Base-by-base conservation (phyloP, 2,113 vertebrate species). In the Amazona guildingii region DNA sequence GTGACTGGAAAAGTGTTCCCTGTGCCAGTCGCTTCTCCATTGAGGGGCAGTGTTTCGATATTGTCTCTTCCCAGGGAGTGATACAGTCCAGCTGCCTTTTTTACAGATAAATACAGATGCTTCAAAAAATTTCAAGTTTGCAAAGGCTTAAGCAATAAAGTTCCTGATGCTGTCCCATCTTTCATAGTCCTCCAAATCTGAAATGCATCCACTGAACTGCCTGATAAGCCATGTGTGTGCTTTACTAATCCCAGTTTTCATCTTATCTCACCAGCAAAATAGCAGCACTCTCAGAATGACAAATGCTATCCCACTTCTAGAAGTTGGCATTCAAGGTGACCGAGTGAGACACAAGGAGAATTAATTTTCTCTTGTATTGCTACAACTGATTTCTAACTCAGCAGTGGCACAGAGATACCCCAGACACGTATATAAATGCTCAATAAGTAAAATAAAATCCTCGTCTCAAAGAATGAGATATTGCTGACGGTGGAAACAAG, bases 251-350 rank as follows among this genome's bases (percentile, higher is more conserved):
- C 48, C 21, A 48, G 59, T 63, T 73, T 86, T 72, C 69, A 77
- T 68, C 79, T 96, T 87, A 86, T 70, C 86, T 88, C 4, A 0
- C 27, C 15, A 28, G 84, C n/a, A 79, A 83, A 91, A 84, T 2
- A 82, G 46, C 55, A 94, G 51, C 39, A 37, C 48, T 63, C 23
- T 75, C 46, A 88, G 62, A 92, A 91, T 27, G 27, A 88, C 54
- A 96, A 96, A 80, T 41, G 39, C 63, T 90, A 62, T 91, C 63
- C 66, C 35, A 1, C 43, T 86, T 86, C 43, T 62, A 44, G 44
- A 96, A 95, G 69, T 15, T 49, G 10, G 24, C 72, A n/a, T 75
- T 86, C 80, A 87, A 95, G 54, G 89, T 92, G 87, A 80, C 84
- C 68, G 76, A 90, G 62, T 35, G 54, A 92, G 75, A 61, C 70